These are phyloP conservation scores for Poeciliopsis turrubarensis DNA, from an alignment of 2,113 vertebrate genomes.

Conservation along the genomic window DNA sequence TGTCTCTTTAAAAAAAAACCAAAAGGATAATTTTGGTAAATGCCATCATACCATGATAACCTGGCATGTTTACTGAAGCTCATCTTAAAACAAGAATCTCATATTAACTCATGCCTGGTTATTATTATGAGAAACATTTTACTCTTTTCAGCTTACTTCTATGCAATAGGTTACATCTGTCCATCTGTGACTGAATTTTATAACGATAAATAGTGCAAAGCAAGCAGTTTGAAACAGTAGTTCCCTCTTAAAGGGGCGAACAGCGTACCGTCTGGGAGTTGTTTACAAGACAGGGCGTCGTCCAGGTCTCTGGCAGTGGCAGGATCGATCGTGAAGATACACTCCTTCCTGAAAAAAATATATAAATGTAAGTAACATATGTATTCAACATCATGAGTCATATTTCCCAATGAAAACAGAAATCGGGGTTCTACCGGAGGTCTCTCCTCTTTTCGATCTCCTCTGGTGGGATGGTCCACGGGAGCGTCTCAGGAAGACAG, in stretches of 20 bases:
- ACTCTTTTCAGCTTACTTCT: no score
- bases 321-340: constrained; percentile 97
- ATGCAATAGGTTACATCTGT: no score
- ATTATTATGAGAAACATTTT: no score
- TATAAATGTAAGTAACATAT: neutral
- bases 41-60: no score
- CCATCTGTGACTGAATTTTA: no score
- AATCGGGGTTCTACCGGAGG: constrained; percentile 82
- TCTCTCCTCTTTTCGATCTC: constrained; percentile 88
- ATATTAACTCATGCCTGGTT: no score
- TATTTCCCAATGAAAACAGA: neutral
- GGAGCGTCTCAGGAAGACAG: constrained; percentile 87
- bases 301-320: constrained; percentile 95
- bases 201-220: neutral
- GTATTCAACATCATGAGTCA: neutral
- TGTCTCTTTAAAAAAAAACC: no score
- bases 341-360: constrained; percentile 84
- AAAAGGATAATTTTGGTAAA: no score
- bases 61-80: no score
- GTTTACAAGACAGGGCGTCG: constrained; percentile 95
- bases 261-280: constrained; percentile 87
- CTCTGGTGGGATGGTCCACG: constrained; percentile 87
- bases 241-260: neutral
- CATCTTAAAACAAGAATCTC: no score
- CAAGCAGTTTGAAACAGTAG: neutral